These are phyloP conservation scores for Conchocele bisecta DNA, from an alignment of 2,888 invertebrate genomes.

Conservation along the genomic window DNA sequence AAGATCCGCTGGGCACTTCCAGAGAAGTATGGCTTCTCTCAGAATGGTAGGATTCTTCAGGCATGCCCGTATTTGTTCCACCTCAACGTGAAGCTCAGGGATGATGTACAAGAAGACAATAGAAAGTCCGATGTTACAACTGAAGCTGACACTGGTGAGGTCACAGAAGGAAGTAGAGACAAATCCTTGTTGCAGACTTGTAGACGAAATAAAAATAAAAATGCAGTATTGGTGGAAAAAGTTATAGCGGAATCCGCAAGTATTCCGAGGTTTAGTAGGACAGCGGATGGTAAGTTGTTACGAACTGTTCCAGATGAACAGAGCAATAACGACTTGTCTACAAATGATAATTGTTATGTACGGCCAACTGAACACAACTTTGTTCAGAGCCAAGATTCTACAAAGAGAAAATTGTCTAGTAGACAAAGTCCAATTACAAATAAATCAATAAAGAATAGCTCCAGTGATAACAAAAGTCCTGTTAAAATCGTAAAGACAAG, in stretches of 20 bases:
- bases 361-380: too few relatives aligned
- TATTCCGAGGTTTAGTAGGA: too few relatives aligned
- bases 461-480: too few relatives aligned
- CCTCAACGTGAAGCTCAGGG: slow-evolving; percentile 1
- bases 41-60: slow-evolving; percentile 27
- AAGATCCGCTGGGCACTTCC: slow-evolving; percentile 29
- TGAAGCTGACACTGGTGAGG: neutral
- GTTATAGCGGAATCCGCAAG: neutral
- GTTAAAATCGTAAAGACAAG: too few relatives aligned
- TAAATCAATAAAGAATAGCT: too few relatives aligned
- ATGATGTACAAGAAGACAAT: neutral
- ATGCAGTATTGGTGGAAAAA: neutral
- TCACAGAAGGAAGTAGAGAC: neutral
- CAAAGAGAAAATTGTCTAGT: too few relatives aligned
- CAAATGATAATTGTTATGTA: too few relatives aligned
- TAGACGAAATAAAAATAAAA: neutral
- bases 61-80: slow-evolving; percentile 29
- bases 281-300: too few relatives aligned
- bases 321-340: too few relatives aligned
- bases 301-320: too few relatives aligned
- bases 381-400: too few relatives aligned
- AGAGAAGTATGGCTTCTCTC: slow-evolving; percentile 20
- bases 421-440: too few relatives aligned
- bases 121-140: neutral
- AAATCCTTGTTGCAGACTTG: neutral